Conservation (phyloP, 1,140 invertebrate species). For the Macrotrachela quadricornifera region DNA sequence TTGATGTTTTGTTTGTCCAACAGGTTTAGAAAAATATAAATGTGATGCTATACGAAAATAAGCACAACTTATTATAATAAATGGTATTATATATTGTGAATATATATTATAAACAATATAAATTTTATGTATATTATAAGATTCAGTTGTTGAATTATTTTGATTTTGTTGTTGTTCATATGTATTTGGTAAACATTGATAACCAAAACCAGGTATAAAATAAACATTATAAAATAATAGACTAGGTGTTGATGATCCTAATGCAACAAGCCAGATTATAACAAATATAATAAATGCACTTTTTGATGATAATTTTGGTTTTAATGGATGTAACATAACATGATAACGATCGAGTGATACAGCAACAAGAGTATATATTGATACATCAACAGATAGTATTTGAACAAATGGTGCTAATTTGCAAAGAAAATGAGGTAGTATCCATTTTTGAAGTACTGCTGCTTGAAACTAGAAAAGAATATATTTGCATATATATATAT, state of each 20-base stretch:
- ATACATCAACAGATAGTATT: conserved; percentile 50
- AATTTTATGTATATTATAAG: no score
- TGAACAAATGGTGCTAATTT: conserved; percentile 57
- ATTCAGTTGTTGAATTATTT: no score
- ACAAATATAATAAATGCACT: conserved; percentile 44
- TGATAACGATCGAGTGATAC: conserved; percentile 51
- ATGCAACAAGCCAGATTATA: conserved; percentile 43
- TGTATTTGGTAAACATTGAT: no score
- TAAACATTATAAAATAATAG: conserved; percentile 25
- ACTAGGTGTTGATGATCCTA: conserved; percentile 34
- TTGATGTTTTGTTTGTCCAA: no score
- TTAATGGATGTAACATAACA: conserved; percentile 54
- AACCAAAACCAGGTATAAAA: no score
- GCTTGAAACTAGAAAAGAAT: conserved; percentile 45
- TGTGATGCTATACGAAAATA: conserved; percentile 4
- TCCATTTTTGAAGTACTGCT: conserved; percentile 53
- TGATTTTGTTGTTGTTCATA: no score
- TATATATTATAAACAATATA: no score
- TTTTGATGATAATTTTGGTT: conserved; percentile 42
- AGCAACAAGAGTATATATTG: conserved; percentile 55
- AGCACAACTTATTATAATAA: neutral
- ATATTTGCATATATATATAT: no score
- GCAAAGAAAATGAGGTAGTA: conserved; percentile 59
- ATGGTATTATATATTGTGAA: conserved; percentile 5
- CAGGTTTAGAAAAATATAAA: neutral